phyloP scores from a whole-genome alignment of 2,113 vertebrate genomes.

The Ictalurus furcatus region DNA sequence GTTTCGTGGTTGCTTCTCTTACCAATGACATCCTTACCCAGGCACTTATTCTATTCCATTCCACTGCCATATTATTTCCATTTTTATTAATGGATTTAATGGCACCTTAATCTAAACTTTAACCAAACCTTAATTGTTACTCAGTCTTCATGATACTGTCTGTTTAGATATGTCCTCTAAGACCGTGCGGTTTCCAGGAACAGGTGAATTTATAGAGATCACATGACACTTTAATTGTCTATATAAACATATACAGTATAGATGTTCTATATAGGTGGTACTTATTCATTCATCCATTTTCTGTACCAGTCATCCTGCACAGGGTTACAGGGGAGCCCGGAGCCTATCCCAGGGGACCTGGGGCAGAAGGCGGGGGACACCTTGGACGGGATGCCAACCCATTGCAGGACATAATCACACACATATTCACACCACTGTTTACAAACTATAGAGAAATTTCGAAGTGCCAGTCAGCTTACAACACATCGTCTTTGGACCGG shows the following conservation, averaged over 20 bases:
- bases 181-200: background rate
- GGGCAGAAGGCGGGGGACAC: no score
- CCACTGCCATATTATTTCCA: background rate
- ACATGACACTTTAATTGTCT: background rate
- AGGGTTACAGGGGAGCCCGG: no score
- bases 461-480: no score
- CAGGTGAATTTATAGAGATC: background rate
- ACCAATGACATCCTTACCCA: background rate
- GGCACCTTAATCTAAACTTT: background rate
- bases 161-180: background rate
- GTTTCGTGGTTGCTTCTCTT: background rate
- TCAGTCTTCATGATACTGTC: background rate
- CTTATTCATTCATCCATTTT: no score
- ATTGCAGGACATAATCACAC: no score
- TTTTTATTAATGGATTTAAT: background rate
- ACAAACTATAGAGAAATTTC: no score
- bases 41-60: background rate
- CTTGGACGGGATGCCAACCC: no score
- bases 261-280: background rate
- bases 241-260: background rate
- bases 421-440: no score
- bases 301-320: no score
- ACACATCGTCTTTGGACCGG: no score
- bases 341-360: no score
- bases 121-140: background rate